Evolutionary conservation across 2,888 invertebrate genomes (phyloP).

Genomic region (Unio pictorum): DNA sequence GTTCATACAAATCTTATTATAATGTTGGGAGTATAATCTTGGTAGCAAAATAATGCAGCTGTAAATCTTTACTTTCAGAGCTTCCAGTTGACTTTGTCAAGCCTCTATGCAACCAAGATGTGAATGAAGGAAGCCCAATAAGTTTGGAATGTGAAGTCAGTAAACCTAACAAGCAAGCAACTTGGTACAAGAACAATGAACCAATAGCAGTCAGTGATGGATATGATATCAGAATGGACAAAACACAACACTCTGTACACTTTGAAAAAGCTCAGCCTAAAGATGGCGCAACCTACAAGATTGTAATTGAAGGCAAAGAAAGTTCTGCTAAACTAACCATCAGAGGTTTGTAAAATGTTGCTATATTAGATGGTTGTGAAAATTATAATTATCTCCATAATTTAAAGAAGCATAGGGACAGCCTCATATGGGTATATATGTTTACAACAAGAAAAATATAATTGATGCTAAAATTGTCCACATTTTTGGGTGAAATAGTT

Average conservation of each 20-base stretch:
- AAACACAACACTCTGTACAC: constrained; percentile 54
- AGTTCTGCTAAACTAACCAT: constrained; percentile 37
- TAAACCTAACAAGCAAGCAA: constrained; percentile 92
- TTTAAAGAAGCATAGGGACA: too few species aligned
- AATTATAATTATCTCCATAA: too few species aligned
- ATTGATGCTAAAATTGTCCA: too few species aligned
- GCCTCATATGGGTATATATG: too few species aligned
- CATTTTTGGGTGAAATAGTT: too few species aligned
- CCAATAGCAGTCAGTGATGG: constrained; percentile 88
- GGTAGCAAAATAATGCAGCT: constrained; percentile 2
- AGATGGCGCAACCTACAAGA: constrained; percentile 61
- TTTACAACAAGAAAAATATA: too few species aligned
- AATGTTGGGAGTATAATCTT: background rate
- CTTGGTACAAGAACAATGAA: constrained; percentile 85
- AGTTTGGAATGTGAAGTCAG: constrained; percentile 93
- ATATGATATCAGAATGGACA: constrained; percentile 86
- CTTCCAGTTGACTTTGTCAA: constrained; percentile 53
- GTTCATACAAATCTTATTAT: background rate
- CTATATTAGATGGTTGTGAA: too few species aligned
- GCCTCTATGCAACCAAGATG: constrained; percentile 46
- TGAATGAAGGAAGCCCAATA: constrained; percentile 73
- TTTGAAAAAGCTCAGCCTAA: constrained; percentile 57
- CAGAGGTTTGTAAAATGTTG: constrained; percentile 27
- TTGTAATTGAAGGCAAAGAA: constrained; percentile 50
- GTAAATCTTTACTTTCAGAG: constrained; percentile 38